Conservation (phyloP, 2,888 invertebrate species). For the Ceriagrion tenellum region DNA sequence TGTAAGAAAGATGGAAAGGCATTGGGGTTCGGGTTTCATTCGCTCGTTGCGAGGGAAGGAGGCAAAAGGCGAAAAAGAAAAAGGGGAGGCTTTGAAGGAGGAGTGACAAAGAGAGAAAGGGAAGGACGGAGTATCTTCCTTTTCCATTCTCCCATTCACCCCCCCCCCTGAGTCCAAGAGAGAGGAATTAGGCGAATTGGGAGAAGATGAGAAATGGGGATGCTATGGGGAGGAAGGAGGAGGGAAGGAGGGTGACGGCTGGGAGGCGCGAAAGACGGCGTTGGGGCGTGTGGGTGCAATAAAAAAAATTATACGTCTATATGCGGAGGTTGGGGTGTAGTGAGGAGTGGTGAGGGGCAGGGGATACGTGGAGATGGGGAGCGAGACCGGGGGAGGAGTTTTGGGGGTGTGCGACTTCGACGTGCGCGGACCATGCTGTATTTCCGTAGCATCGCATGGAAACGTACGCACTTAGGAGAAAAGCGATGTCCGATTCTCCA, state of each 20-base stretch:
- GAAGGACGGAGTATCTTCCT: not conserved
- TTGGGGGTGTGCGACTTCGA: no score
- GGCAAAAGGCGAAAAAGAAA: no score
- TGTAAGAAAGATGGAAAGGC: not conserved
- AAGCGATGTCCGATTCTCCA: no score
- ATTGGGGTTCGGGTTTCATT: not conserved
- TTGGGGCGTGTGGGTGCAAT: not conserved
- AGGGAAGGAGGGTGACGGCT: not conserved
- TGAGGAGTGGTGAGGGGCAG: not conserved
- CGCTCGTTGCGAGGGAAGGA: not conserved
- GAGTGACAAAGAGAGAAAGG: no score
- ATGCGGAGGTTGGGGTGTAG: not conserved
- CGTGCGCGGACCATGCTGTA: no score
- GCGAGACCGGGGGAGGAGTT: no score
- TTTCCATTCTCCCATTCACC: not conserved
- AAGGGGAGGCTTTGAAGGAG: no score
- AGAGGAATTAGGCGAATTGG: slow-evolving; percentile 11
- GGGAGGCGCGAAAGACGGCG: not conserved
- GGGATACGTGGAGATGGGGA: no score
- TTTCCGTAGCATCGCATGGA: no score
- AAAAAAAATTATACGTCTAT: not conserved
- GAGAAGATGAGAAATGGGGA: not conserved
- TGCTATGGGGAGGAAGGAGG: not conserved
- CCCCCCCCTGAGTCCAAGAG: not conserved
- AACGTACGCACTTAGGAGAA: no score